Evolutionary conservation across 2,113 vertebrate genomes (phyloP), one percentile per base, ranked within the genome.

Genomic region (Catharus bicknelli): DNA sequence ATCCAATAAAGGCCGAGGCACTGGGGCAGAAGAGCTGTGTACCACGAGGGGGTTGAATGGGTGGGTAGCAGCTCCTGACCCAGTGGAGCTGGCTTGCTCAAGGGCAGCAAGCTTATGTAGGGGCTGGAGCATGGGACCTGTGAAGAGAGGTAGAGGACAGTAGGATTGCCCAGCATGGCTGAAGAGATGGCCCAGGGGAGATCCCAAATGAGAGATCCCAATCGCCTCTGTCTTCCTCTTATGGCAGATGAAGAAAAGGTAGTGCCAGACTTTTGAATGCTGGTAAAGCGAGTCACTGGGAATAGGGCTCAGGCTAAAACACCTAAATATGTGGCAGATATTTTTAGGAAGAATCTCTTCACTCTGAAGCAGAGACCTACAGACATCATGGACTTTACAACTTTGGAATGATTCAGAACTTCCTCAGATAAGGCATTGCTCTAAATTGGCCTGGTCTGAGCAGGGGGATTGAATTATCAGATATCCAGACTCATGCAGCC

Each of bases 71-170:
- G 25, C 25, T 66, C 45, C 12, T 58, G 11, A 15, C 6, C 48
- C 3, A 7, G 48, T 16, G 54, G 38, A 21, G 38, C 8, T 30
- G 4, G 3, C 32, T 77, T 0, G 0, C 36, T 32, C 27, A 6
- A 32, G 25, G 18, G 22, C 43, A 19, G n/a, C n/a, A 23, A 13
- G 38, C 16, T 32, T 9, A 5, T 21, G 13, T 10, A 20, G 27
- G 9, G 55, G 20, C 74, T 84, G 55, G 7, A 51, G 21, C 27
- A 4, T 30, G 18, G 45, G 26, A 30, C 13, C 22, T 54, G 1
- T 59, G 25, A 34, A 64, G 16, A 63, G 13, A 64, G 11, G 9
- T 17, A 7, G 29, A 50, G 32, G 5, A 13, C 40, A 10, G 8
- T 4, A 16, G 30, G 27, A 8, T 29, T 62, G 34, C 19, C 16